Base-by-base conservation (phyloP, 2,888 invertebrate genomes). In the Folsomia manolachei region DNA sequence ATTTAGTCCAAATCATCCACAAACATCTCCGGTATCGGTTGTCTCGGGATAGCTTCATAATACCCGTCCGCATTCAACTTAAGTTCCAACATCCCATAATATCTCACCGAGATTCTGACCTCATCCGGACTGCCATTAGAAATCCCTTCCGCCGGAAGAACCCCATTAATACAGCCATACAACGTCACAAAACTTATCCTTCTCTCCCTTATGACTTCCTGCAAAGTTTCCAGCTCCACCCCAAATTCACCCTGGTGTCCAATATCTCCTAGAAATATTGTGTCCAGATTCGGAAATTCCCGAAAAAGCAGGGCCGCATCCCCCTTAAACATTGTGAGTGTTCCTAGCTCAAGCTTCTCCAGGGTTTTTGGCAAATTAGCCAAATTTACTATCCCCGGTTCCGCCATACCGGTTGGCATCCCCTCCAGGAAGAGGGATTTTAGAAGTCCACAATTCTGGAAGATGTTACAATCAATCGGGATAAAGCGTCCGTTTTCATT, bases 21-120 rank as follows among this genome's bases (percentile, higher is more conserved):
- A 39, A 39, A 39, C 39, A 39, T 39, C 4, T 39, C 39, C 14
- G 39, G 39, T 14, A 39, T 51, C 7, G 65, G 26, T 56, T 63
- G 27, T 26, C 63, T 53, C 18, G 52, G 52, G 21, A 64, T 66
- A 39, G 68, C 69, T 26, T 69, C 71, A 23, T 74, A 74, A 53
- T 71, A 74, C 1, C 71, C 70, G 27, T 51, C 53, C 7, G n/a
- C 53, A 23, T 66, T 70, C 21, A 74, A 18, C 24, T 53, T 63
- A n/a, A 74, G 27, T 24, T 74, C 71, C 7, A 74, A 23, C 27
- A 71, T 66, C 19, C 71, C 74, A 23, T 69, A 71, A 1, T 65
- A 65, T 24, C 67, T 25, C 19, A 23, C 19, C 24, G 14, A 61
- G 21, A 74, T 60, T 24, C 25, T 25, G 1, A 25, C 25, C 0